Evolutionary conservation across 2,888 invertebrate species (phyloP).

Genomic region (Nezara viridula): DNA sequence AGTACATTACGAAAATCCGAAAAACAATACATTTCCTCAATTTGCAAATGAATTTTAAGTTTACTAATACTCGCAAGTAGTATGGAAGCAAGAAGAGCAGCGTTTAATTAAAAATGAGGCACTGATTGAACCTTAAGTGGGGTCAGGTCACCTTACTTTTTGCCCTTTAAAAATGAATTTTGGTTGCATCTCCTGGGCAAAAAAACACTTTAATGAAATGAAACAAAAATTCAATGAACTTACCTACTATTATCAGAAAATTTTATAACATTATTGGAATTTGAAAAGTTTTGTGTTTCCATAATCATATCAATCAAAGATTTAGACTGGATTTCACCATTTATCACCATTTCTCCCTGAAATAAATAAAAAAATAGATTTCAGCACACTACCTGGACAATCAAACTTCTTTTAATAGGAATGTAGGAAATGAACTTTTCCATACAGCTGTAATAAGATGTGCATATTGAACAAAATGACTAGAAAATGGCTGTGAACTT

Average conservation of each 20-base stretch:
- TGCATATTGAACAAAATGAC: background rate
- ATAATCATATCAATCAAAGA: slow-evolving; percentile 94
- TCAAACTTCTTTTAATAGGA: background rate
- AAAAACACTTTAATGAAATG: too few relatives aligned
- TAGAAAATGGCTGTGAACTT: background rate
- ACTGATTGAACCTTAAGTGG: too few relatives aligned
- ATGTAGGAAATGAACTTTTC: background rate
- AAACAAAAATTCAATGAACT: slow-evolving; percentile 59
- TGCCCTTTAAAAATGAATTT: too few relatives aligned
- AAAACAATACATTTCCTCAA: too few relatives aligned
- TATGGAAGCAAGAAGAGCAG: too few relatives aligned
- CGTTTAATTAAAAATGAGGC: too few relatives aligned
- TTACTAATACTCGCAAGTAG: too few relatives aligned
- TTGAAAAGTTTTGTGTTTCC: slow-evolving; percentile 86
- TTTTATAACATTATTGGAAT: slow-evolving; percentile 95
- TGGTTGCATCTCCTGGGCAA: too few relatives aligned
- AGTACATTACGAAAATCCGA: too few relatives aligned
- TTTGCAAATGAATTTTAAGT: too few relatives aligned
- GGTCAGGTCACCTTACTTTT: too few relatives aligned
- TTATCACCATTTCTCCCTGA: slow-evolving; percentile 85
- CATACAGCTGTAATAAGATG: background rate
- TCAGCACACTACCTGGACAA: background rate
- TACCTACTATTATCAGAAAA: slow-evolving; percentile 97
- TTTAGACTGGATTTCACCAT: slow-evolving; percentile 82
- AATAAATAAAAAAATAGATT: slow-evolving; percentile 57